These are phyloP conservation scores for Dexiosoma caninum DNA, from an alignment of 2,888 invertebrate species.

Conservation along the genomic window DNA sequence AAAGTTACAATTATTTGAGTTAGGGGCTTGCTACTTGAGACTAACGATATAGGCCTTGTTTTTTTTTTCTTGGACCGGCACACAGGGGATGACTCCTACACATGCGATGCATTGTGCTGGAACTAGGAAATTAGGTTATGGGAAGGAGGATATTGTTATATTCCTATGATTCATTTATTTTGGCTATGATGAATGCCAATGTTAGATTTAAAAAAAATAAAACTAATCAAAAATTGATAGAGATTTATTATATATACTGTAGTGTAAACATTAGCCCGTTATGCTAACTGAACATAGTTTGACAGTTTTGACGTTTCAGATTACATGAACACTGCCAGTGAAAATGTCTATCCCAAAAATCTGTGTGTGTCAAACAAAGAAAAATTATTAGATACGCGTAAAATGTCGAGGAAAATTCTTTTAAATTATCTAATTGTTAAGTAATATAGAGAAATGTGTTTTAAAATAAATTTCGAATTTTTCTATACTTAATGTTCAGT, in stretches of 20 bases:
- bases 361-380: slow-evolving; percentile 32
- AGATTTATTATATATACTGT: neutral
- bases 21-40: no score
- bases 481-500: slow-evolving; percentile 16
- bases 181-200: no score
- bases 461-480: slow-evolving; percentile 29
- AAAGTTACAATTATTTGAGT: no score
- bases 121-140: no score
- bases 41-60: no score
- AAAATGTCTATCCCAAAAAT: slow-evolving; percentile 33
- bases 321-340: slow-evolving; percentile 40
- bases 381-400: slow-evolving; percentile 42
- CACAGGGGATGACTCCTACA: no score
- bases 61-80: no score
- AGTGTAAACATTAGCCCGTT: neutral
- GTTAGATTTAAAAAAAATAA: no score
- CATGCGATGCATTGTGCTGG: no score
- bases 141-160: no score
- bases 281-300: slow-evolving; percentile 22
- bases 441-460: slow-evolving; percentile 42
- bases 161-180: no score
- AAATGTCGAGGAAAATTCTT: slow-evolving; percentile 46
- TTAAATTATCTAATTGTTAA: neutral
- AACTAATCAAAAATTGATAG: no score
- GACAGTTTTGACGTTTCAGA: neutral